These are phyloP conservation scores for Parochlus steinenii DNA, from an alignment of 2,888 invertebrate species.

Conservation along the genomic window DNA sequence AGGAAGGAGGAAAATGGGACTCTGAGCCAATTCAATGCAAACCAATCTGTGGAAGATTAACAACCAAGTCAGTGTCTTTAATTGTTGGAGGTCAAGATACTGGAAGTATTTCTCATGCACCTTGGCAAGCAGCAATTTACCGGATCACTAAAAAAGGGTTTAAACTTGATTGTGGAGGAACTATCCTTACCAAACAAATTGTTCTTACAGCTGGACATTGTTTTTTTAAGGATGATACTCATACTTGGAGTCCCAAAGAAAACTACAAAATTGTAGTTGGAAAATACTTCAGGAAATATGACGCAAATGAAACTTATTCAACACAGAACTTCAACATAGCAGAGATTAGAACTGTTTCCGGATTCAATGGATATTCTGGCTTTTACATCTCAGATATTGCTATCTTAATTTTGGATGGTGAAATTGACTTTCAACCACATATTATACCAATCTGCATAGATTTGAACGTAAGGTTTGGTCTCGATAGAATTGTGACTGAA, in stretches of 20 bases:
- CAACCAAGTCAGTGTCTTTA: conserved; percentile 1
- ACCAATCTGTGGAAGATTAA: background rate
- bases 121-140: conserved; percentile 1
- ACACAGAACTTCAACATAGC: background rate
- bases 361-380: background rate
- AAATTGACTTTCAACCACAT: background rate
- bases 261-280: background rate
- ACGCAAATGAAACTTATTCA: background rate
- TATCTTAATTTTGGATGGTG: background rate
- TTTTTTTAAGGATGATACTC: too few species aligned
- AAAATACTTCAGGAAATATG: background rate
- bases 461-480: background rate
- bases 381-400: conserved; percentile 1
- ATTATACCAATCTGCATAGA: background rate
- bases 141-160: too few species aligned
- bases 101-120: background rate
- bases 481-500: too few species aligned
- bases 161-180: background rate
- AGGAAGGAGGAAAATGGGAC: too few species aligned
- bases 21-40: background rate
- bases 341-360: background rate
- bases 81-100: background rate
- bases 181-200: background rate
- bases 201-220: background rate
- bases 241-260: background rate